phyloP scores from a whole-genome alignment of 2,888 invertebrate species.

The Odiellus spinosus region DNA sequence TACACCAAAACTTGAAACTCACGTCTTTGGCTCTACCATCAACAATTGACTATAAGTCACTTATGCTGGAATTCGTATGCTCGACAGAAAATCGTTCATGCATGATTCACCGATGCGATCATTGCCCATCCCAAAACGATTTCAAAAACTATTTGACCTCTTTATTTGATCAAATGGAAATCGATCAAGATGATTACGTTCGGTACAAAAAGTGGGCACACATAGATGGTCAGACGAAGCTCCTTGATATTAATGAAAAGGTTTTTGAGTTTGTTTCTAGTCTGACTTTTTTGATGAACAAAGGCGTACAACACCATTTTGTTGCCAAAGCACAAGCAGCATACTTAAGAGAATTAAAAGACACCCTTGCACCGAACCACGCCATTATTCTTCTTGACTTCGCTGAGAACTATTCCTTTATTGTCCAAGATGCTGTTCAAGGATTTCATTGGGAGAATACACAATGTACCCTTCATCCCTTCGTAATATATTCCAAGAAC shows the following conservation, averaged over 20 bases:
- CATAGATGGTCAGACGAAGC: neutral
- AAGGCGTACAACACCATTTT: too few relatives aligned
- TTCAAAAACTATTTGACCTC: neutral
- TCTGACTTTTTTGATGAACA: too few relatives aligned
- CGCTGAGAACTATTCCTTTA: constrained; percentile 19
- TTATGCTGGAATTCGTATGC: too few relatives aligned
- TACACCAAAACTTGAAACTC: neutral
- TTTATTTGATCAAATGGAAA: neutral
- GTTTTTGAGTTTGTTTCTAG: too few relatives aligned
- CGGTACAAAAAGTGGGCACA: neutral
- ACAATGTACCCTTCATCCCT: constrained; percentile 20
- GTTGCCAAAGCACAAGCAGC: neutral
- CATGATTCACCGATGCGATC: neutral
- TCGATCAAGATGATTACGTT: neutral
- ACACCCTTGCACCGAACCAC: neutral
- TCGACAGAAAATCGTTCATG: too few relatives aligned
- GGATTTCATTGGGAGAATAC: constrained; percentile 20
- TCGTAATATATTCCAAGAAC: constrained; percentile 7
- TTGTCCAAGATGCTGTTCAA: constrained; percentile 20
- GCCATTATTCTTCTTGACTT: constrained; percentile 18
- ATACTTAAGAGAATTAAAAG: neutral
- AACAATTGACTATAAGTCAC: too few relatives aligned
- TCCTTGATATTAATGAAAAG: too few relatives aligned
- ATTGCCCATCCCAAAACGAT: neutral
- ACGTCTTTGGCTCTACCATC: neutral